Evolutionary conservation across 2,113 vertebrate genomes (phyloP), one percentile per base, ranked within the genome.

Genomic region (Spea multiplicata): DNA sequence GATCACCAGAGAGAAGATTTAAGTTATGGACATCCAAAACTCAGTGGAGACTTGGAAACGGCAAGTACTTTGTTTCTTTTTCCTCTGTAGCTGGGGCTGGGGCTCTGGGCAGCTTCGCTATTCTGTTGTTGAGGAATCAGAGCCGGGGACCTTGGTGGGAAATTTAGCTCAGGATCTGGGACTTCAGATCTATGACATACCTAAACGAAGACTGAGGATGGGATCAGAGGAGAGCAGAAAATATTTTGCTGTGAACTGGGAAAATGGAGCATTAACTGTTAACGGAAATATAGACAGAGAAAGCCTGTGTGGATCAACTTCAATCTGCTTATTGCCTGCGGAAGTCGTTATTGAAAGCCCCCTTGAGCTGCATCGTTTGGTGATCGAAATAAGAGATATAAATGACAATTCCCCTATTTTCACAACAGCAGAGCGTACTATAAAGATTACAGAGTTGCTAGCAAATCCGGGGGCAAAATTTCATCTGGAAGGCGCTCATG

Each of bases 341-440:
- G 92, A 93, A 86, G 90, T 92, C 83, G 88, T 93, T 66, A 73
- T 88, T 12, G 92, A 93, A 84, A 91, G 89, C 75, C 92, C 92
- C 30, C 83, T 94, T 85, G 89, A 92, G 76, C 88, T 94, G 52
- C 91, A 90, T 70, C 90, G 88, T 4, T 81, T 95, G 45, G 93
- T 92, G 81, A 88, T 95, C 46, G 91, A 95, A 87, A 88, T 95
- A 77, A 83, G 90, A 81, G 94, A 95, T 76, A 73, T 94, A 67
- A 95, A 95, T 2, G 94, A 94, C 83, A 93, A 94, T 83, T 85
- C 93, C 71, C 93, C 93, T 0, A 87, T 88, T 66, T 94, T 94
- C 82, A 87, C 88, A 78, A 86, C 83, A 0, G 30, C 87, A 44
- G 84, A 86, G 71, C 83, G 88, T 75, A 89, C 83, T 53, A 75